Conservation (phyloP, 1,140 invertebrate species). For the Drosophila kepulauana region DNA sequence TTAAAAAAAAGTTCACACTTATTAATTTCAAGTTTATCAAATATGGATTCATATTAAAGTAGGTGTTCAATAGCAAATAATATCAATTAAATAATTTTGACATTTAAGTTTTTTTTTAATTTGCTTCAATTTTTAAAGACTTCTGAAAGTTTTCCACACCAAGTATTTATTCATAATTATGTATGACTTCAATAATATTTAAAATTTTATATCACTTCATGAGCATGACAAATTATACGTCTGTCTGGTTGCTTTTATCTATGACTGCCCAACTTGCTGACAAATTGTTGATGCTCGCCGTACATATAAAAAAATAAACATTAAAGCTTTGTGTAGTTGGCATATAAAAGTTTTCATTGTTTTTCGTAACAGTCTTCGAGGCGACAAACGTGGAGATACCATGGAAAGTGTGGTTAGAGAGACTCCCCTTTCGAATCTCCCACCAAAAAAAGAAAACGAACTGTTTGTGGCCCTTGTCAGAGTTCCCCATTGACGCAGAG, state of each 20-base stretch:
- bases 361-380: conserved; percentile 57
- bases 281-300: conserved; percentile 20
- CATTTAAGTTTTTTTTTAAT: too few relatives aligned
- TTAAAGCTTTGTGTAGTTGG: conserved; percentile 64
- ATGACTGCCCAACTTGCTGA: conserved; percentile 12
- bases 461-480: conserved; percentile 1
- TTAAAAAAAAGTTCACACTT: too few relatives aligned
- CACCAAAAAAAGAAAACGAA: neutral
- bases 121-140: too few relatives aligned
- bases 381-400: conserved; percentile 38
- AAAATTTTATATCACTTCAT: neutral
- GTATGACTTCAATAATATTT: neutral
- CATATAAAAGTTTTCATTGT: conserved; percentile 79
- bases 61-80: too few relatives aligned
- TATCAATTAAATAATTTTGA: too few relatives aligned
- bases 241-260: neutral
- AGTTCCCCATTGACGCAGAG: conserved; percentile 27
- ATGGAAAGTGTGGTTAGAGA: neutral
- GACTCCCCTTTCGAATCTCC: neutral
- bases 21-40: too few relatives aligned
- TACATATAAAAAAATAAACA: conserved; percentile 8
- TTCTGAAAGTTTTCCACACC: too few relatives aligned
- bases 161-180: neutral
- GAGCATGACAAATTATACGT: neutral
- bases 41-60: too few relatives aligned